Base-by-base conservation (phyloP, 2,888 invertebrate species). In the Polydrusus tereticollis region DNA sequence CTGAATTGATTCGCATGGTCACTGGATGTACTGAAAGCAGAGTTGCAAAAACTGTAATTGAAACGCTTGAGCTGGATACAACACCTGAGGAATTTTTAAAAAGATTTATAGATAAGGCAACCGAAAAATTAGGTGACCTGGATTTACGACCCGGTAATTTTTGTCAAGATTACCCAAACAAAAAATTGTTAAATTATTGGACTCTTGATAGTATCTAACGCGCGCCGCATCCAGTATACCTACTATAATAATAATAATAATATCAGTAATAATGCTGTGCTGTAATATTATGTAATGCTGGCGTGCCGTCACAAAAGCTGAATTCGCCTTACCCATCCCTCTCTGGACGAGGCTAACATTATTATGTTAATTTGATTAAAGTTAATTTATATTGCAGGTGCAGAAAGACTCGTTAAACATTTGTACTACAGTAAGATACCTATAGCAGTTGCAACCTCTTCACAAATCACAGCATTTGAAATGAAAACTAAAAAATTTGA, bases 401-500 rank as follows among this genome's bases (percentile, higher is more conserved):
- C 93, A 7, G 93, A 94, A 82, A 88, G 88, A 74, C 85, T 97
- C 62, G 89, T 97, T 20, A 86, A 88, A 23, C 96, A 97, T 83
- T 86, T 97, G 5, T 88, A 93, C 79, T 86, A 87, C 52, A 88
- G 91, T 18, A 89, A 91, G 52, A 88, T 97, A 8, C 96, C 96
- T 0, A 92, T 96, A 58, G 94, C 94, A 0, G 86, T 97, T 63
- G 97, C 96, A 4, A 96, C 97, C 0, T 96, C 96, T 10, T 94
- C 96, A 0, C 90, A 92, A 59, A 87, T 88, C 33, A 87, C 91
- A 21, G 92, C 92, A 75, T 94, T 91, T 59, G 87, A 90, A 5
- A 85, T 93, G 0, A 94, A 95, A 87, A 89, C 90, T 0, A 86
- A 87, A 1, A 85, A 88, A 4, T 88, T 93, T 80, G 86, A 87